These are phyloP conservation scores for Ictidomys tridecemlineatus DNA, from an alignment of 2,113 vertebrate genomes.

Conservation along the genomic window DNA sequence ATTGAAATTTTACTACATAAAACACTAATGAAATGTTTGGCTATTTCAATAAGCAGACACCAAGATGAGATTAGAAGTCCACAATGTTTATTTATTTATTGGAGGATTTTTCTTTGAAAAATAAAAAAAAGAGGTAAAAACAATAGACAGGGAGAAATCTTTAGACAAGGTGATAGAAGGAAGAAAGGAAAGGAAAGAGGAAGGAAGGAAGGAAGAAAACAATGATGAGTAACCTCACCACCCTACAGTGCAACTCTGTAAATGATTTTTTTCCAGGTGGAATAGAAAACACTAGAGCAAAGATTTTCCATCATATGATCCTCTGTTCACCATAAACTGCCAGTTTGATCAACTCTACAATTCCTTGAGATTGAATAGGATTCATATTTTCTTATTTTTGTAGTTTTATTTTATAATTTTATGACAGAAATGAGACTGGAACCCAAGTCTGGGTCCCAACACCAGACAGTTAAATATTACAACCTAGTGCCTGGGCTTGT, in stretches of 20 bases:
- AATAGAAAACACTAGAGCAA: accelerated
- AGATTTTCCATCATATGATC: not conserved
- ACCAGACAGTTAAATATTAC: no score
- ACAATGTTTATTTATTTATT: not conserved
- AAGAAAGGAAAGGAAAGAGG: not conserved
- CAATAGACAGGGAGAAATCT: not conserved
- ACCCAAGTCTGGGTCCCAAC: no score
- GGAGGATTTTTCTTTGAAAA: not conserved
- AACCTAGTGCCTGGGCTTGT: not conserved
- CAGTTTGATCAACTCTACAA: accelerated
- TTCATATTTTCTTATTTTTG: not conserved
- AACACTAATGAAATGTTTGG: not conserved
- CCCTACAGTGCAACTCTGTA: not conserved
- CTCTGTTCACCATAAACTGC: not conserved
- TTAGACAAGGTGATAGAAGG: not conserved
- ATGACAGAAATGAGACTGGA: no score
- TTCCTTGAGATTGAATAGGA: not conserved
- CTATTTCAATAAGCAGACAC: not conserved
- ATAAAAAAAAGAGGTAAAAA: not conserved
- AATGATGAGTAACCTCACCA: not conserved
- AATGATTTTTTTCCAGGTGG: not conserved
- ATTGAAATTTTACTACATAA: not conserved
- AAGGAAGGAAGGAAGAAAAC: not conserved
- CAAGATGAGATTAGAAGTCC: not conserved
- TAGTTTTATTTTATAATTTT: no score